A percentile compares a stretch with the other conserved stretches of the same genome.
phyloP scores from a whole-genome alignment of 2,113 vertebrate species.

The Pachypanchax playfairii region DNA sequence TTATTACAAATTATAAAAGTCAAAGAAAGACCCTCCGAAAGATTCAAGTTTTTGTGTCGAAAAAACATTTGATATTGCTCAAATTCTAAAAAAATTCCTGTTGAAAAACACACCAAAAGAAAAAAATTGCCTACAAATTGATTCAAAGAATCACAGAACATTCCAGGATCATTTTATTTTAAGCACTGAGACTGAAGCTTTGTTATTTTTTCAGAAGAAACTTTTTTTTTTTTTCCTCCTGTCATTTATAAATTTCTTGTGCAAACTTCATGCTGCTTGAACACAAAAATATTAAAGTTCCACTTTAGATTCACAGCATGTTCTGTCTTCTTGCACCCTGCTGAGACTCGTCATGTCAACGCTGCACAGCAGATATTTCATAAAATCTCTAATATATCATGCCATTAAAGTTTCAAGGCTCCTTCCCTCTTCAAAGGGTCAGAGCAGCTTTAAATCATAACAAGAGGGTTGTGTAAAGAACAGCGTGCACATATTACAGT shows the following conservation, averaged over 20 bases:
- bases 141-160: not conserved
- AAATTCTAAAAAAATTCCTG: too few relatives aligned
- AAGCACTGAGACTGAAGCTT: too few relatives aligned
- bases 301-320: not conserved
- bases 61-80: too few relatives aligned
- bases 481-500: not conserved
- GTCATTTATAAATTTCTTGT: not conserved
- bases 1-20: too few relatives aligned
- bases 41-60: too few relatives aligned
- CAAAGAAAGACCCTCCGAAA: too few relatives aligned
- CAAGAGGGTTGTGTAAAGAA: slow-evolving; percentile 3
- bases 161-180: not conserved
- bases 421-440: not conserved
- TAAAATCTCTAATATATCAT: slow-evolving; percentile 6
- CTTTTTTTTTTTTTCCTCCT: not conserved
- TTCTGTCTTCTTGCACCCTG: not conserved
- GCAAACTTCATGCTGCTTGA: not conserved
- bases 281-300: not conserved
- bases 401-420: slow-evolving; percentile 3
- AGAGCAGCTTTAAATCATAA: too few relatives aligned
- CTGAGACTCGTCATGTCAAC: slow-evolving; percentile 2
- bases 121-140: too few relatives aligned
- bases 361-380: slow-evolving; percentile 1
- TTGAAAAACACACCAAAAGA: too few relatives aligned
- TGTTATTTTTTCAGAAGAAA: too few relatives aligned